Evolutionary conservation across 2,888 invertebrate species (phyloP), one percentile per base, ranked within the genome.

Genomic region (Isoperla grammatica): DNA sequence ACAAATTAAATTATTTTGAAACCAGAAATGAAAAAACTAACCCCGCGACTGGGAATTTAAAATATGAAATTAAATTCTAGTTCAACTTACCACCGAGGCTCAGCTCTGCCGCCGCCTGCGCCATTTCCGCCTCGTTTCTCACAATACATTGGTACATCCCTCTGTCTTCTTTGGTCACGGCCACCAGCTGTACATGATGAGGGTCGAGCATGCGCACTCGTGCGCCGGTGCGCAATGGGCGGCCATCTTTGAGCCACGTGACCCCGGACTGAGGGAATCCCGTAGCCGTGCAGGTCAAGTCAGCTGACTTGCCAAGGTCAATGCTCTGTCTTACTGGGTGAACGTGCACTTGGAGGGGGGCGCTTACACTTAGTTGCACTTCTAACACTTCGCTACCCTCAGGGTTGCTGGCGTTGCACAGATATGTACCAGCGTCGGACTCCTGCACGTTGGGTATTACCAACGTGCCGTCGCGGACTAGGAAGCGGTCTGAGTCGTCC

Each of bases 331-430:
- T 71, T 55, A 70, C 68, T 11, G 76, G 76, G 50, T 75, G 74
- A 19, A 76, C 71, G 67, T 73, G 74, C 61, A 76, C 73, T 62
- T 71, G 72, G 42, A 76, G 68, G 11, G 74, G 70, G 17, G 74
- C 73, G 35, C 73, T 73, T 59, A 76, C 76, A 15, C 76, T 75
- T 60, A 81, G 68, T 65, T 79, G 75, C 42, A 80, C 74, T 71
- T 81, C 80, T 58, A 80, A 70, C 13, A 76, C 76, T 68, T 80
- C 80, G 65, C 76, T 78, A 35, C 80, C 81, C 65, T 78, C 78
- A 4, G 75, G 73, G 66, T 80, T 81, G 58, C 77, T 79, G 19
- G 79, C 78, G 15, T 78, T 78, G 69, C 81, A 81, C 66, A 74
- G 75, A 68, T 80, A 80, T 9, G 75, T 72, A 1, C 80, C 80